These are phyloP conservation scores for Chorisops tibialis DNA, from an alignment of 2,888 invertebrate species.

Conservation along the genomic window DNA sequence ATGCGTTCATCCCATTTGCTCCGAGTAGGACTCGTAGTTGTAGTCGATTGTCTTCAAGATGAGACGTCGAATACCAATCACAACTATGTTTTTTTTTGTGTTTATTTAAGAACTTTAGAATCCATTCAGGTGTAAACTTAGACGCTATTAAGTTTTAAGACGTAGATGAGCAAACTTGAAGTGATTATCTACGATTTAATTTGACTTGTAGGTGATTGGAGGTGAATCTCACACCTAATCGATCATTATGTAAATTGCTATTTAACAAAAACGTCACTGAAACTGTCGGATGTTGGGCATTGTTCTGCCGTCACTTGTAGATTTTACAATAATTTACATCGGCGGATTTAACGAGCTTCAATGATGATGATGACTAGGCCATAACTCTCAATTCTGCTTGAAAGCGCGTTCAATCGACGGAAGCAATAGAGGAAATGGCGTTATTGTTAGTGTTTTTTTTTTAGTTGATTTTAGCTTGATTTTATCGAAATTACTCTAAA, in stretches of 20 bases:
- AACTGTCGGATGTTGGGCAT: conserved; percentile 3
- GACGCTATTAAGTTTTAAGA: no score
- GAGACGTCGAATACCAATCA: no score
- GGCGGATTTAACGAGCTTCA: no score
- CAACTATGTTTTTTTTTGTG: no score
- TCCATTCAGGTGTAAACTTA: no score
- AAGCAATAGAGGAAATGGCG: conserved; percentile 2
- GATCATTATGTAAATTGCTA: conserved; percentile 14
- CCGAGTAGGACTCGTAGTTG: neutral
- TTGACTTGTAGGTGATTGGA: no score
- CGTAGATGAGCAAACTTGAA: no score
- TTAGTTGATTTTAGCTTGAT: no score
- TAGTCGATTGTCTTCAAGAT: neutral
- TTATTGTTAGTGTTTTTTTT: neutral
- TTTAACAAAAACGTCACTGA: neutral
- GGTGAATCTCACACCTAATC: conserved; percentile 5
- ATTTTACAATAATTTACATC: no score
- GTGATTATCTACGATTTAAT: no score
- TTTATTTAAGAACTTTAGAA: no score
- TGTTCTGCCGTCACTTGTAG: neutral
- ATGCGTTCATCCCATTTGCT: neutral
- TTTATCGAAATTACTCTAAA: no score
- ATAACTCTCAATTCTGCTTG: neutral
- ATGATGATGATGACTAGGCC: neutral
- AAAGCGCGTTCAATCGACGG: neutral